These are phyloP conservation scores for Notodromas monacha DNA, from an alignment of 2,888 invertebrate species.

Conservation along the genomic window DNA sequence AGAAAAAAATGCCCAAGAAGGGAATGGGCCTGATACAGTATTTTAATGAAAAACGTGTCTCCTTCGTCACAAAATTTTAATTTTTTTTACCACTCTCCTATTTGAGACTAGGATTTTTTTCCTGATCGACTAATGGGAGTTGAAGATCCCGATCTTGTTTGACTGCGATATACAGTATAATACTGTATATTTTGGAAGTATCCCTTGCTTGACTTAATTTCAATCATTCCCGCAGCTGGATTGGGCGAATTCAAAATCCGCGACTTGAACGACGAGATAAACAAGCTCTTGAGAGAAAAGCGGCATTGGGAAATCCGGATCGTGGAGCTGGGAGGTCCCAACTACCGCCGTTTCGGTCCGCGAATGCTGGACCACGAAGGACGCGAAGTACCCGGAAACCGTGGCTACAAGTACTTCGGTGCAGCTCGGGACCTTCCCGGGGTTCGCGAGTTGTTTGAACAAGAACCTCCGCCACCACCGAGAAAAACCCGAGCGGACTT, in stretches of 20 bases:
- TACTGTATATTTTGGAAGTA: no score
- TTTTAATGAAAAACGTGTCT: no score
- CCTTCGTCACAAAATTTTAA: no score
- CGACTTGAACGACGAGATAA: constrained; percentile 95
- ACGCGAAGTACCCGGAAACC: constrained; percentile 82
- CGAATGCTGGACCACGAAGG: constrained; percentile 74
- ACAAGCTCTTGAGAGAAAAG: constrained; percentile 76
- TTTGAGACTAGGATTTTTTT: no score
- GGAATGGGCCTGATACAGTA: no score
- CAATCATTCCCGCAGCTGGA: constrained; percentile 29
- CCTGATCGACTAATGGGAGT: no score
- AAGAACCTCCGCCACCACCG: constrained; percentile 61
- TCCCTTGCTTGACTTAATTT: constrained; percentile 7
- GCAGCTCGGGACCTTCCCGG: constrained; percentile 92
- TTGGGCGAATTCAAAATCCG: constrained; percentile 93
- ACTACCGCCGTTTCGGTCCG: constrained; percentile 63
- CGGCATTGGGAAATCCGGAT: constrained; percentile 95
- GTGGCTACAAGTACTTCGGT: constrained; percentile 95
- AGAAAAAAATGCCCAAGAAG: no score
- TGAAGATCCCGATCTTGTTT: no score
- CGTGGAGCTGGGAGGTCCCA: constrained; percentile 70
- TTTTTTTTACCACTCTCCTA: no score
- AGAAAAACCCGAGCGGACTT: constrained; percentile 75
- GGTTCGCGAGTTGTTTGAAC: constrained; percentile 84
- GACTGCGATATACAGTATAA: no score